phyloP scores from a whole-genome alignment of 1,140 invertebrate species.

The Euwallacea fornicatus region DNA sequence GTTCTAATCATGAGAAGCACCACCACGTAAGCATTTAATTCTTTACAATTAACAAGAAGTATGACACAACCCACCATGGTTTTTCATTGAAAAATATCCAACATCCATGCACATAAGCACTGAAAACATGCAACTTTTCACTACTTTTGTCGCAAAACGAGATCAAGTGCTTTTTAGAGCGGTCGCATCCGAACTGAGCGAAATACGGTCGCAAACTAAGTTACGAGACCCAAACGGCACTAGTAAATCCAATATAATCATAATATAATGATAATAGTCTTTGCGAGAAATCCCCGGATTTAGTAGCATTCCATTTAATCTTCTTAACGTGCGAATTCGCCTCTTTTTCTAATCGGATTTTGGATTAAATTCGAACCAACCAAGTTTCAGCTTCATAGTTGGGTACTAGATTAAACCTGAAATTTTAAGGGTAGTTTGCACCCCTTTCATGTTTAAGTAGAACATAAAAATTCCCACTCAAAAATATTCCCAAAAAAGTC shows the following conservation, averaged over 20 bases:
- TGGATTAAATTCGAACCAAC: conserved; percentile 35
- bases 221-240: conserved; percentile 48
- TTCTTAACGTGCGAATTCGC: conserved; percentile 54
- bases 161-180: background rate
- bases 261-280: conserved; percentile 56
- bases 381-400: conserved; percentile 26
- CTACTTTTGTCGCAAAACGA: too few relatives aligned
- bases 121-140: too few relatives aligned
- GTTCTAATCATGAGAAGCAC: too few relatives aligned
- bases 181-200: conserved; percentile 35
- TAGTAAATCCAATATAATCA: conserved; percentile 54
- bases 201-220: conserved; percentile 46
- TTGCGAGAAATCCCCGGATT: conserved; percentile 53
- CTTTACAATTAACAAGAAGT: too few relatives aligned
- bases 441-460: too few relatives aligned
- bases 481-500: too few relatives aligned
- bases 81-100: too few relatives aligned
- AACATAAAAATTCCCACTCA: too few relatives aligned
- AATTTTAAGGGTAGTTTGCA: background rate
- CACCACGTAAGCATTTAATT: too few relatives aligned
- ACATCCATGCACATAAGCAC: too few relatives aligned
- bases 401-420: background rate
- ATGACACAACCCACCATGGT: too few relatives aligned
- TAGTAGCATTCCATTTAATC: conserved; percentile 53
- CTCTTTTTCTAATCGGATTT: conserved; percentile 53